These are phyloP conservation scores for Dendrolimus kikuchii DNA, from an alignment of 1,140 invertebrate species.

Conservation along the genomic window DNA sequence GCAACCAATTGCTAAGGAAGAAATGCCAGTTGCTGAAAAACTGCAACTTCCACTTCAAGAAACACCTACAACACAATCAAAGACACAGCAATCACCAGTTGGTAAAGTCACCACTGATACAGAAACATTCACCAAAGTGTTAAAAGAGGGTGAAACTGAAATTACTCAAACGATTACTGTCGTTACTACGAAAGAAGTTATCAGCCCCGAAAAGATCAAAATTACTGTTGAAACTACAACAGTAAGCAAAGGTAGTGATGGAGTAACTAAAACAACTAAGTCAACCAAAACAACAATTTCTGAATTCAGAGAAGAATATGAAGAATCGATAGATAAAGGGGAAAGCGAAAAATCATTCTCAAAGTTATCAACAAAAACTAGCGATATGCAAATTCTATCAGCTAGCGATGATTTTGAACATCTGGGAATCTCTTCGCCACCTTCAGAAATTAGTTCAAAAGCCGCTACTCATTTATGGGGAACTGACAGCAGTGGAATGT, in stretches of 20 bases:
- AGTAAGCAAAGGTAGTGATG: slow-evolving; percentile 61
- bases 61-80: slow-evolving; percentile 29
- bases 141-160: slow-evolving; percentile 65
- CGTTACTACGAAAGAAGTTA: slow-evolving; percentile 64
- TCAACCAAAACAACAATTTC: slow-evolving; percentile 68
- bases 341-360: slow-evolving; percentile 64
- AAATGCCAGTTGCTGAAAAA: slow-evolving; percentile 33
- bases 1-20: slow-evolving; percentile 29
- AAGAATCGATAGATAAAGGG: slow-evolving; percentile 61
- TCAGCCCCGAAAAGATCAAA: slow-evolving; percentile 66
- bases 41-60: slow-evolving; percentile 30
- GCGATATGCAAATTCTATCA: slow-evolving; percentile 72
- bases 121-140: slow-evolving; percentile 63
- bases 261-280: slow-evolving; percentile 68
- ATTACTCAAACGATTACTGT: slow-evolving; percentile 66
- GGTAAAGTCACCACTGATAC: slow-evolving; percentile 69
- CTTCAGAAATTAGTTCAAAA: slow-evolving; percentile 74
- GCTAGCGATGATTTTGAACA: slow-evolving; percentile 75
- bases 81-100: slow-evolving; percentile 55
- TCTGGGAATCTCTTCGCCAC: slow-evolving; percentile 64
- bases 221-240: slow-evolving; percentile 68
- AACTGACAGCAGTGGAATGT: slow-evolving; percentile 60
- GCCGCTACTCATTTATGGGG: slow-evolving; percentile 67
- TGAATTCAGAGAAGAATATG: slow-evolving; percentile 67
- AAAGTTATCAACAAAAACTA: slow-evolving; percentile 62